phyloP scores from a whole-genome alignment of 2,797 vertebrate species.

The Tragopan temminckii region DNA sequence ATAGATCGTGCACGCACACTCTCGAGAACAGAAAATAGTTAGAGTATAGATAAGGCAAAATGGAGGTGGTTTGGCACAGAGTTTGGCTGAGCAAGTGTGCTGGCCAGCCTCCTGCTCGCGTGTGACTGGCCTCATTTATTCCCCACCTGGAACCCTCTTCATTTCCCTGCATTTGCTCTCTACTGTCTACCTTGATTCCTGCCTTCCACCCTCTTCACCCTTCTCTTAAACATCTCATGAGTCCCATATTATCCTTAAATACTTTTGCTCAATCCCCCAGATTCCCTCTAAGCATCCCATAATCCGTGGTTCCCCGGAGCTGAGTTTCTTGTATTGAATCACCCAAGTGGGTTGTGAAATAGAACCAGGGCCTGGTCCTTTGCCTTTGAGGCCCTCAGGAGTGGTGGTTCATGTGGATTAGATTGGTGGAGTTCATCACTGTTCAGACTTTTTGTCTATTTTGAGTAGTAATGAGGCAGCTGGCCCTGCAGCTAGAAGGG shows the following conservation, averaged over 20 bases:
- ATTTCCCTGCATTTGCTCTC: neutral
- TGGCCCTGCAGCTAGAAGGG: neutral
- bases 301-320: neutral
- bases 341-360: rapidly evolving
- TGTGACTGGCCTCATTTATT: neutral
- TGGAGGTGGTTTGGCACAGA: neutral
- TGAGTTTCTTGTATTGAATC: neutral
- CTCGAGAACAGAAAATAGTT: neutral
- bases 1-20: neutral
- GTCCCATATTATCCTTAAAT: neutral
- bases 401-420: neutral
- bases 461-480: neutral
- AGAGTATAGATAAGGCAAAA: neutral
- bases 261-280: neutral
- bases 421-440: neutral
- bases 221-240: neutral
- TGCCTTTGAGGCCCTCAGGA: neutral
- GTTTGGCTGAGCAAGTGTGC: neutral
- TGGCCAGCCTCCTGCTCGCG: neutral
- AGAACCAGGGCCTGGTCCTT: neutral
- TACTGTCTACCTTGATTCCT: neutral
- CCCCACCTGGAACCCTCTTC: neutral
- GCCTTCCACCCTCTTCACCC: neutral
- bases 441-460: neutral
- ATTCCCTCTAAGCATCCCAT: neutral